Evolutionary conservation across 2,797 vertebrate genomes (phyloP), one percentile per base, ranked within the genome.

Genomic region (Nothura maculosa): DNA sequence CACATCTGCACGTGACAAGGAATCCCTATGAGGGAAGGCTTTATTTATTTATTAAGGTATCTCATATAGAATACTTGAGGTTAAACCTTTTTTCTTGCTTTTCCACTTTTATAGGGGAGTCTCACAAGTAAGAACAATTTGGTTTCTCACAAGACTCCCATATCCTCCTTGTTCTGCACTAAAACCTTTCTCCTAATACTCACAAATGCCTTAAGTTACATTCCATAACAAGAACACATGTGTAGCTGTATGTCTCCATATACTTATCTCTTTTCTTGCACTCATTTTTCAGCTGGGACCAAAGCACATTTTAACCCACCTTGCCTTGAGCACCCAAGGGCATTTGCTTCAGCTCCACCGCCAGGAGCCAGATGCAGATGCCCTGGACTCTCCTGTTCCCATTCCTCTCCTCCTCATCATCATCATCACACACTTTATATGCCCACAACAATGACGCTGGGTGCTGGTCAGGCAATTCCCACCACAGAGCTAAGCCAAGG

Each of bases 1-100:
- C 14, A 61, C 10, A 92, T 95, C 93, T 91, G 85, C 91, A 91
- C 76, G 85, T 79, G 85, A 94, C 81, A 97, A 85, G 55, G 82
- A 85, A 81, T 85, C 45, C 66, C 43, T 16, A 43, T 43, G 42
- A 43, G 42, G 40, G 14, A 40, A 40, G 40, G 13, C 13, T 40
- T 40, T 40, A 40, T 40, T 40, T 40, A 40, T 40, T 40, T 40
- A 40, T 10, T 80, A 72, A 81, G 48, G 58, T 8, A 84, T 27
- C 68, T 61, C 91, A 67, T 38, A 79, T 28, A 67, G 81, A 74
- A 92, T 81, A 60, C 91, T 92, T 79, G 32, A 34, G 17, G 24
- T 91, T 95, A 89, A 54, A 89, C 58, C 10, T 34, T 76, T 82
- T 67, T 69, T 43, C 8, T 43, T 25, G 52, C 47, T 34, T 52